Conservation (phyloP, 2,797 vertebrate genomes). For the Adrianichthys oophorus region DNA sequence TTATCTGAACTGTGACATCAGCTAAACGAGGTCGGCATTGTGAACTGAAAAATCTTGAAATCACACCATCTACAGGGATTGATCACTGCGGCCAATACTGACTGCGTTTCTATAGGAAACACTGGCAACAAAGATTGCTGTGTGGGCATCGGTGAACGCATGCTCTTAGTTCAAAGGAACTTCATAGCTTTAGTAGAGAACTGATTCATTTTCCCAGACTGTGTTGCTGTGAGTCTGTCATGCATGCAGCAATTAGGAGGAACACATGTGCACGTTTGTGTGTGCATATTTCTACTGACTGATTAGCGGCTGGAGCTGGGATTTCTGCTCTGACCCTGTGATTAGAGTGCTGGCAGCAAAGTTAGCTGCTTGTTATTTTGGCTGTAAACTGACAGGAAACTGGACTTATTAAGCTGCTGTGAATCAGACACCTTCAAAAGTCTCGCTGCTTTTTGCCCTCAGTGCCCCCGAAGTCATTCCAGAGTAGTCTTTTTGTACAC, state of each 20-base stretch:
- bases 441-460: background rate
- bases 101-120: conserved; percentile 52
- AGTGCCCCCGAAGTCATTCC: conserved; percentile 8
- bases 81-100: conserved; percentile 43
- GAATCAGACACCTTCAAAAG: conserved; percentile 16
- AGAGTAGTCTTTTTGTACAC: conserved; percentile 10
- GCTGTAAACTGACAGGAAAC: conserved; percentile 23
- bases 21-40: conserved; percentile 40
- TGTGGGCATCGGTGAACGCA: conserved; percentile 5
- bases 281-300: conserved; percentile 34
- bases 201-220: background rate
- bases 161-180: background rate
- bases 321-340: conserved; percentile 49
- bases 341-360: conserved; percentile 43
- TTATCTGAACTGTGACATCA: conserved; percentile 15
- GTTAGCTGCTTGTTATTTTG: conserved; percentile 37
- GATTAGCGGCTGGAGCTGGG: conserved; percentile 40
- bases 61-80: conserved; percentile 61
- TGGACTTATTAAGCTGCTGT: conserved; percentile 26
- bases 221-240: background rate
- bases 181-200: background rate
- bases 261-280: conserved; percentile 17
- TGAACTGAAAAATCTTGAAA: conserved; percentile 40
- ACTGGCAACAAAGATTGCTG: conserved; percentile 25
- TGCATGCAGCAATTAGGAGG: conserved; percentile 7